Evolutionary conservation across 2,797 vertebrate genomes (phyloP).

Genomic region (Miichthys miiuy): DNA sequence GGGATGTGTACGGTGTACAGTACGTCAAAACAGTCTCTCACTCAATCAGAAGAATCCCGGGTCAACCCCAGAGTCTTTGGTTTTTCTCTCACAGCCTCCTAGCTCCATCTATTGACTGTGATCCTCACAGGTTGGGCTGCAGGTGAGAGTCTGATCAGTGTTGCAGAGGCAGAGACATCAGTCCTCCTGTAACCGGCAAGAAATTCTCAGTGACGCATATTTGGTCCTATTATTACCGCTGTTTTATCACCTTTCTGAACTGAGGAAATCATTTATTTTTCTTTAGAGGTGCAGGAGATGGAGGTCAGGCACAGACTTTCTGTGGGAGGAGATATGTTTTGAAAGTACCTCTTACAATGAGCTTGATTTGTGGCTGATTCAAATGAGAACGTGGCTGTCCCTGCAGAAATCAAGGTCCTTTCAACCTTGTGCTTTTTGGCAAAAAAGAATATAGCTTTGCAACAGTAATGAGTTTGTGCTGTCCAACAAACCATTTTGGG

Average conservation of each 20-base stretch:
- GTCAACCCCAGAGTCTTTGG: conserved; percentile 11
- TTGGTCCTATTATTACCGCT: neutral
- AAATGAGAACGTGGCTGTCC: neutral
- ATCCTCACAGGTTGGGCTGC: neutral
- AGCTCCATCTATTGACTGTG: conserved; percentile 51
- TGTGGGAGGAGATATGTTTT: neutral
- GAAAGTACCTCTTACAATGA: neutral
- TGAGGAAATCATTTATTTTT: neutral
- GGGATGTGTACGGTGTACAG: conserved; percentile 9
- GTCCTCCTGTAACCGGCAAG: neutral
- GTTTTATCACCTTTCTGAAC: neutral
- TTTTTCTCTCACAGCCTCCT: conserved; percentile 34
- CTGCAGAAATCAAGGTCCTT: neutral
- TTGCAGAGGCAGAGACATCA: neutral
- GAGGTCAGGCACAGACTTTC: neutral
- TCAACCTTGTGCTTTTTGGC: neutral
- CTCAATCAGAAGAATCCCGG: conserved; percentile 35
- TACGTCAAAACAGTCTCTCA: conserved; percentile 25
- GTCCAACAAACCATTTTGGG: neutral
- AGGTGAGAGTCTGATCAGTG: neutral
- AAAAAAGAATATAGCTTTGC: neutral
- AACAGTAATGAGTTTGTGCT: neutral
- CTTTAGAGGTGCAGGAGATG: neutral
- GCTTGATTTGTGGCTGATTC: neutral
- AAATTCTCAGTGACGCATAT: neutral